Percentiles rank a stretch among this genome's conserved stretches.
Conservation (phyloP, 2,797 vertebrate genomes). For the Anguilla obscura region DNA sequence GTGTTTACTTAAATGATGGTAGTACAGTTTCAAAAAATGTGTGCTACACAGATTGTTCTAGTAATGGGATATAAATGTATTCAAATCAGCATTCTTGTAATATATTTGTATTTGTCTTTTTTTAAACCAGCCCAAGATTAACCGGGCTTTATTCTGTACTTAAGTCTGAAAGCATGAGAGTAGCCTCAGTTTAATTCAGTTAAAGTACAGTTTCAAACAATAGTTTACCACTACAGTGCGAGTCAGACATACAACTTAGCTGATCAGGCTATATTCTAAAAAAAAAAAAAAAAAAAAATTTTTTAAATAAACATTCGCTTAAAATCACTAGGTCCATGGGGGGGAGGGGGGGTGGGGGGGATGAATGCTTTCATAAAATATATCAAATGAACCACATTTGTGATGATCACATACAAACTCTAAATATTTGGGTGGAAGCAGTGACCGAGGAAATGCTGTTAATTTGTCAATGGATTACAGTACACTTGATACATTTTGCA, state of each 20-base stretch:
- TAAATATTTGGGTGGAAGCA: not conserved
- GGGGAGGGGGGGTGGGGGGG: not conserved
- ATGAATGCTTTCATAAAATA: not conserved
- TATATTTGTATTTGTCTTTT: not conserved
- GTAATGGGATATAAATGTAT: not conserved
- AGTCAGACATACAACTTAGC: not conserved
- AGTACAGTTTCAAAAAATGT: not conserved
- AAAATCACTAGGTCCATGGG: not conserved
- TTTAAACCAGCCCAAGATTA: not conserved
- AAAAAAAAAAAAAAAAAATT: not conserved
- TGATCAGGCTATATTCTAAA: not conserved
- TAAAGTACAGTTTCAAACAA: not conserved
- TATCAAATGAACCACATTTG: not conserved
- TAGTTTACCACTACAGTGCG: not conserved
- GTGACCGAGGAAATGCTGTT: not conserved
- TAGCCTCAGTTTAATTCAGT: not conserved
- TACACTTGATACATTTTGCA: constrained; percentile 20
- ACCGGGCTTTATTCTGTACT: not conserved
- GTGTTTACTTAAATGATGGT: not conserved
- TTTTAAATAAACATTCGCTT: not conserved
- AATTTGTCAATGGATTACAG: not conserved
- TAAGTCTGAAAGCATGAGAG: not conserved
- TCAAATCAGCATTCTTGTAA: not conserved
- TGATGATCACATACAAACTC: not conserved
- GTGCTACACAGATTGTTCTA: not conserved